phyloP scores from a whole-genome alignment of 2,888 invertebrate genomes.

The Trachelus iudaicus region DNA sequence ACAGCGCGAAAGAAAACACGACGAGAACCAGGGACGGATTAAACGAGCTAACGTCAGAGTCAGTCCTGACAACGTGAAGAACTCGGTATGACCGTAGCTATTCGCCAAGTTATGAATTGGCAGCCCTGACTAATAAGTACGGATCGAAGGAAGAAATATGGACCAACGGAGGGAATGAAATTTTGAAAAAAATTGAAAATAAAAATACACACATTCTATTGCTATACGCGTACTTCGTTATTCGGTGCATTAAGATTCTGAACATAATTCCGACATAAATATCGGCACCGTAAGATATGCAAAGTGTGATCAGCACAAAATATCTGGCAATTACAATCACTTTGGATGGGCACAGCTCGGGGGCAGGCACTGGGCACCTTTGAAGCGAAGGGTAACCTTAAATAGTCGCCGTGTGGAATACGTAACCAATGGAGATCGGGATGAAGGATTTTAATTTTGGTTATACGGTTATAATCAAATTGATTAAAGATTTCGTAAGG shows the following conservation, averaged over 20 bases:
- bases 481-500: neutral
- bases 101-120: neutral
- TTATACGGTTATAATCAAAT: neutral
- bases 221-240: neutral
- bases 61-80: no score
- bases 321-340: constrained; percentile 49
- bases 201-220: neutral
- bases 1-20: neutral
- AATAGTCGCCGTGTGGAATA: neutral
- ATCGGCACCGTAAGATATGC: constrained; percentile 42
- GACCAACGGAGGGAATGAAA: neutral
- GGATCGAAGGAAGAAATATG: neutral
- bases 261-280: constrained; percentile 48
- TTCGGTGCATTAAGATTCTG: constrained; percentile 41
- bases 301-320: constrained; percentile 45
- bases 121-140: neutral
- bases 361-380: constrained; percentile 13
- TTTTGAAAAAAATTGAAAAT: neutral
- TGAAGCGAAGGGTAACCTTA: neutral
- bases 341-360: constrained; percentile 31
- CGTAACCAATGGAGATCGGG: neutral
- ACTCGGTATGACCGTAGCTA: no score
- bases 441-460: neutral
- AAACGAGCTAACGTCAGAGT: neutral
- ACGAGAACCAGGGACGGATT: neutral